A percentile compares a stretch with the other conserved stretches of the same genome.
phyloP scores from a whole-genome alignment of 1,140 invertebrate genomes.

The Rhopalosiphum maidis region DNA sequence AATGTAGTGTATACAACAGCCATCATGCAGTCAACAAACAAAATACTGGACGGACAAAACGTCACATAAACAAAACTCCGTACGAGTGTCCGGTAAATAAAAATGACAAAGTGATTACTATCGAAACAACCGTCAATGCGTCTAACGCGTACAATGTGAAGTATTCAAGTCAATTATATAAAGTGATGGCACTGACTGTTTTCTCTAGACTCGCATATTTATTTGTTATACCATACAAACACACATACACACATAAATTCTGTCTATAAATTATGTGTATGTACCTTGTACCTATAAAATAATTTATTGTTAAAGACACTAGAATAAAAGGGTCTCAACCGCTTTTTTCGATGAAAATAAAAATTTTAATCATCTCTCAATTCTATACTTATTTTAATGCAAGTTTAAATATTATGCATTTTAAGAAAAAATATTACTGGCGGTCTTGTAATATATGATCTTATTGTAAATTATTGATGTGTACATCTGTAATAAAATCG shows the following conservation, averaged over 20 bases:
- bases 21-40: background rate
- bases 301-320: too few species aligned
- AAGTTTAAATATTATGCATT: too few species aligned
- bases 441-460: background rate
- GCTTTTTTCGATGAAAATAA: too few species aligned
- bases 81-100: background rate
- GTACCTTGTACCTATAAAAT: too few species aligned
- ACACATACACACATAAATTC: background rate
- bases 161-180: background rate
- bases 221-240: background rate
- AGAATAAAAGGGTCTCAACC: too few species aligned
- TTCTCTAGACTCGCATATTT: background rate
- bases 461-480: background rate
- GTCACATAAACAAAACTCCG: background rate
- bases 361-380: too few species aligned
- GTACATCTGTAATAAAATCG: background rate
- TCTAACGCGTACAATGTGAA: background rate
- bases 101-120: background rate
- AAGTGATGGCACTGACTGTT: background rate
- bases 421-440: background rate
- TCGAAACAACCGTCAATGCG: background rate
- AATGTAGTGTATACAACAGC: too few species aligned
- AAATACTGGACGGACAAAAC: background rate
- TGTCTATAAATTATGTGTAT: too few species aligned
- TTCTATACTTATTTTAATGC: too few species aligned